A percentile compares a stretch with the other conserved stretches of the same genome.
Evolutionary conservation across 2,888 invertebrate species (phyloP).

Genomic region (Eurytoma adleriae): DNA sequence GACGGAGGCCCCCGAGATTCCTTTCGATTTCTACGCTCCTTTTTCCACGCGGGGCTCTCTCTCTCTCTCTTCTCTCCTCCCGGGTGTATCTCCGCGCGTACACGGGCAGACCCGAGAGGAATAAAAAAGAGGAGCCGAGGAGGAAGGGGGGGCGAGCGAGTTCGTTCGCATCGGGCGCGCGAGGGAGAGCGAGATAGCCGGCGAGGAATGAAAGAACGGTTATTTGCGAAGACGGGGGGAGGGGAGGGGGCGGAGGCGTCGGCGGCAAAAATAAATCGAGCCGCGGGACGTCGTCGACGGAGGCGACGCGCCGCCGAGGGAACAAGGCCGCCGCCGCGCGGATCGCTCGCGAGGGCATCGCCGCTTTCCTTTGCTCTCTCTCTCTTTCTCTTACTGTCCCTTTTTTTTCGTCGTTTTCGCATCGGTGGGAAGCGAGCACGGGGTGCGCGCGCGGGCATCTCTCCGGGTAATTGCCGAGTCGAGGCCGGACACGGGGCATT

Average conservation of each 20-base stretch:
- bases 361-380: background rate
- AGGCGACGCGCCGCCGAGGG: background rate
- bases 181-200: constrained; percentile 20
- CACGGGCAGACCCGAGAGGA: constrained; percentile 15
- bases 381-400: background rate
- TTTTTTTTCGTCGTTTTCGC: too few species aligned
- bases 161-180: constrained; percentile 51
- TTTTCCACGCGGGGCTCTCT: constrained; percentile 24
- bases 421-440: too few species aligned
- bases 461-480: too few species aligned
- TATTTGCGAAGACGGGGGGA: constrained; percentile 44
- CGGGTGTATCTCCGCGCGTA: background rate
- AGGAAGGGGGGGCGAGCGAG: constrained; percentile 31
- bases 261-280: constrained; percentile 49
- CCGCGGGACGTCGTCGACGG: constrained; percentile 14
- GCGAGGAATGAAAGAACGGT: constrained; percentile 43
- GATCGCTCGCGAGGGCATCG: too few species aligned
- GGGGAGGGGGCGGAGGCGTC: constrained; percentile 15
- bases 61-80: too few species aligned
- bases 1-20: constrained; percentile 38
- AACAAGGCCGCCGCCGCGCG: background rate
- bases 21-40: constrained; percentile 55
- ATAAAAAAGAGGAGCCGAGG: constrained; percentile 18
- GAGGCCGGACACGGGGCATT: too few species aligned
- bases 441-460: too few species aligned